Conservation (phyloP, 2,888 invertebrate genomes). For the Aphidius colemani region DNA sequence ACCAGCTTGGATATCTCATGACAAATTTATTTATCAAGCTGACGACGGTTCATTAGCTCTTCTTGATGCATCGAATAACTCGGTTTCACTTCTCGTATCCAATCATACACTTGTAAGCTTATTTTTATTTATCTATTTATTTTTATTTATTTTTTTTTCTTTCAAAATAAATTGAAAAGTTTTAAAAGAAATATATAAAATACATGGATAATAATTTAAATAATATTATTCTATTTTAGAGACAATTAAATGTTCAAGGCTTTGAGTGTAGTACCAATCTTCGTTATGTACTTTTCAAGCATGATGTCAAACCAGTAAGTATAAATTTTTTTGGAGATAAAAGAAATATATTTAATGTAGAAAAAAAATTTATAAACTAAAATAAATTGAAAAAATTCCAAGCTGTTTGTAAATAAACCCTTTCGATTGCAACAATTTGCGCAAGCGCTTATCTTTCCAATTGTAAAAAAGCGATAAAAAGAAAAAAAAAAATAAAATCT, state of each 20-base stretch:
- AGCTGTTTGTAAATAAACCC: slow-evolving; percentile 9
- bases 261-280: slow-evolving; percentile 86
- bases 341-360: neutral
- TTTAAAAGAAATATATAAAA: neutral
- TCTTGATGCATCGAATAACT: slow-evolving; percentile 78
- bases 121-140: neutral
- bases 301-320: slow-evolving; percentile 86
- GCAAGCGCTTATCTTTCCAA: slow-evolving; percentile 12
- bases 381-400: neutral
- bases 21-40: slow-evolving; percentile 84
- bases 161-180: neutral
- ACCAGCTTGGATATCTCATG: slow-evolving; percentile 80
- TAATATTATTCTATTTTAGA: slow-evolving; percentile 63
- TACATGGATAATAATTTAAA: neutral
- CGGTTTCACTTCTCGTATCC: slow-evolving; percentile 79
- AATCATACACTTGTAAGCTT: slow-evolving; percentile 81
- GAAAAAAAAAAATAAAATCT: neutral
- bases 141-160: too few relatives aligned
- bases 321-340: slow-evolving; percentile 21
- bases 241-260: slow-evolving; percentile 85
- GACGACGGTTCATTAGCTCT: slow-evolving; percentile 84
- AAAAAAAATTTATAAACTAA: too few relatives aligned
- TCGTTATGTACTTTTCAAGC: slow-evolving; percentile 85
- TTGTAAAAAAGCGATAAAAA: slow-evolving; percentile 2
- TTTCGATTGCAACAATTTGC: slow-evolving; percentile 11